A percentile compares a stretch with the other conserved stretches of the same genome.
Conservation (phyloP, 1,140 invertebrate genomes). For the Schlechtendalia chinensis region DNA sequence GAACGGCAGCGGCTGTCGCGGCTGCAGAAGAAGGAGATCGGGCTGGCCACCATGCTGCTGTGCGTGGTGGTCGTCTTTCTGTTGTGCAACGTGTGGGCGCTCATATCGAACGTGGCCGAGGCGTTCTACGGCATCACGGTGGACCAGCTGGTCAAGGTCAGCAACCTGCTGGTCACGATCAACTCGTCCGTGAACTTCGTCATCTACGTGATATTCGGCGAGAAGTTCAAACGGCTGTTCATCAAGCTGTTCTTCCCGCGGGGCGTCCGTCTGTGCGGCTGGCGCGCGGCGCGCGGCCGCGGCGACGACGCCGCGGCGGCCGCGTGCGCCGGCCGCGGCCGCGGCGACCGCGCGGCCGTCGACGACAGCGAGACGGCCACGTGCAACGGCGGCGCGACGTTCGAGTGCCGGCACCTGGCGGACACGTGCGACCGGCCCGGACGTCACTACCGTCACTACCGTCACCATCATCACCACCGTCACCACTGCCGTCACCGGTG, state of each 20-base stretch:
- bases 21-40: conserved; percentile 81
- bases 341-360: background rate
- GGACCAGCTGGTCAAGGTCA: conserved; percentile 77
- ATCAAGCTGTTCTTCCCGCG: conserved; percentile 80
- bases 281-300: conserved; percentile 60
- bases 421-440: background rate
- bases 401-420: conserved; percentile 5
- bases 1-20: conserved; percentile 78
- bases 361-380: conserved; percentile 29
- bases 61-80: conserved; percentile 93
- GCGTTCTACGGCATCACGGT: conserved; percentile 68
- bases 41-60: conserved; percentile 88
- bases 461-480: background rate
- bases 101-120: conserved; percentile 86
- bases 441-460: background rate
- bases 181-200: conserved; percentile 97
- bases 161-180: conserved; percentile 91
- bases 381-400: conserved; percentile 11
- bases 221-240: conserved; percentile 91
- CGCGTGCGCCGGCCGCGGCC: conserved; percentile 58
- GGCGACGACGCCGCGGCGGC: conserved; percentile 57
- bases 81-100: conserved; percentile 86
- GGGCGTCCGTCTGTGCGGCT: conserved; percentile 59
- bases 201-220: conserved; percentile 95
- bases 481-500: background rate